Percentiles rank a stretch among this genome's conserved stretches.
Conservation (phyloP, 2,888 invertebrate genomes). For the Cremastinae sp. region DNA sequence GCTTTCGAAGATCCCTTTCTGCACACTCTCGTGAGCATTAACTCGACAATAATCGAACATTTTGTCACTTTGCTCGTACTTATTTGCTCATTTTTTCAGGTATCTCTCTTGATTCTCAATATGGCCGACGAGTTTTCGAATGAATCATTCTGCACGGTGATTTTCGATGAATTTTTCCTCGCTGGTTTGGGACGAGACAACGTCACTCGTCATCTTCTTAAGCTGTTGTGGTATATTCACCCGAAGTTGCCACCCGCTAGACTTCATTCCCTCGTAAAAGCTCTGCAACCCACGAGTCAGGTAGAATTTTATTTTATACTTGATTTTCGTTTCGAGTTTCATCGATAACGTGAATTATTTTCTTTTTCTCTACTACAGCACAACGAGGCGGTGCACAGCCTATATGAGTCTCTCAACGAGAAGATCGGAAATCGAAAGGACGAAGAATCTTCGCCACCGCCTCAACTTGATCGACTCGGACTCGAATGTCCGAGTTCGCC, state of each 20-base stretch:
- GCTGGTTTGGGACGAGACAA: constrained; percentile 94
- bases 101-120: constrained; percentile 88
- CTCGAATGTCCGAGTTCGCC: constrained; percentile 91
- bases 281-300: constrained; percentile 84
- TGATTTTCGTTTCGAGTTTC: constrained; percentile 19
- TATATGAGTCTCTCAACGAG: constrained; percentile 89
- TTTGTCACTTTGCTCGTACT: neutral
- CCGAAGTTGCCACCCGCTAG: constrained; percentile 90
- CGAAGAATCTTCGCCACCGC: constrained; percentile 83
- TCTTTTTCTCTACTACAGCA: constrained; percentile 82
- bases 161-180: constrained; percentile 97
- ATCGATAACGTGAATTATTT: neutral
- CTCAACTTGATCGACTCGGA: constrained; percentile 85
- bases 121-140: constrained; percentile 96
- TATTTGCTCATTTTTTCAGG: constrained; percentile 75
- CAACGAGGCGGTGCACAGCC: constrained; percentile 90
- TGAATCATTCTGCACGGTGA: constrained; percentile 96
- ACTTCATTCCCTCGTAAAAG: constrained; percentile 90
- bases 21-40: constrained; percentile 88
- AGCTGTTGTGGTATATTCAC: constrained; percentile 95
- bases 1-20: constrained; percentile 97
- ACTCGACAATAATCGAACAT: neutral
- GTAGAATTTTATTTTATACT: constrained; percentile 67
- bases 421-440: constrained; percentile 86
- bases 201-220: constrained; percentile 94